Conservation (phyloP, 1,140 invertebrate species). For the Sweltsa coloradensis region DNA sequence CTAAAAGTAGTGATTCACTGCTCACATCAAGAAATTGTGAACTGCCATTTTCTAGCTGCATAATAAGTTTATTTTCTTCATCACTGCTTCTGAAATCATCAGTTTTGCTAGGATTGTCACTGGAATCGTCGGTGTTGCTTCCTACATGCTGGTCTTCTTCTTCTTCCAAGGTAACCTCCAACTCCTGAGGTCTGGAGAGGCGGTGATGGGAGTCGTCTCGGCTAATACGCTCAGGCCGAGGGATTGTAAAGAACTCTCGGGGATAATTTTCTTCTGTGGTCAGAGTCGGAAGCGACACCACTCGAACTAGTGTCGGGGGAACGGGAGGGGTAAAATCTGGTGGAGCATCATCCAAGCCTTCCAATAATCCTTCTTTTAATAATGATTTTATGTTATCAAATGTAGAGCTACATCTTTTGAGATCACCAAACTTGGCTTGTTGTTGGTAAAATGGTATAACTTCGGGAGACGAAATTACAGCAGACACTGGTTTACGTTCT, state of each 20-base stretch:
- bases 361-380: conserved; percentile 50
- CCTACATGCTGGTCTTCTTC: conserved; percentile 23
- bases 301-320: conserved; percentile 47
- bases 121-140: conserved; percentile 24
- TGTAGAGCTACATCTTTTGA: conserved; percentile 58
- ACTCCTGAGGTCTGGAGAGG: conserved; percentile 10
- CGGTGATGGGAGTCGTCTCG: conserved; percentile 2
- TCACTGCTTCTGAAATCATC: conserved; percentile 4
- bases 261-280: conserved; percentile 33
- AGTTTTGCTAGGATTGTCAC: conserved; percentile 10
- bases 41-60: conserved; percentile 5
- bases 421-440: conserved; percentile 40
- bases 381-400: conserved; percentile 68
- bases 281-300: conserved; percentile 49
- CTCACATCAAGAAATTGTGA: conserved; percentile 5
- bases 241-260: conserved; percentile 13
- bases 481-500: conserved; percentile 33
- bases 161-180: conserved; percentile 26
- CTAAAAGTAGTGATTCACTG: conserved; percentile 2
- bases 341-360: conserved; percentile 36
- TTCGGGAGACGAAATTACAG: conserved; percentile 10
- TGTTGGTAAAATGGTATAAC: conserved; percentile 28
- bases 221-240: not conserved
- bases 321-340: conserved; percentile 34
- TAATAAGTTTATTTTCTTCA: conserved; percentile 9